A percentile compares a stretch with the other conserved stretches of the same genome.
Evolutionary conservation across 1,140 invertebrate genomes (phyloP).

Genomic region (Papilio helenus): DNA sequence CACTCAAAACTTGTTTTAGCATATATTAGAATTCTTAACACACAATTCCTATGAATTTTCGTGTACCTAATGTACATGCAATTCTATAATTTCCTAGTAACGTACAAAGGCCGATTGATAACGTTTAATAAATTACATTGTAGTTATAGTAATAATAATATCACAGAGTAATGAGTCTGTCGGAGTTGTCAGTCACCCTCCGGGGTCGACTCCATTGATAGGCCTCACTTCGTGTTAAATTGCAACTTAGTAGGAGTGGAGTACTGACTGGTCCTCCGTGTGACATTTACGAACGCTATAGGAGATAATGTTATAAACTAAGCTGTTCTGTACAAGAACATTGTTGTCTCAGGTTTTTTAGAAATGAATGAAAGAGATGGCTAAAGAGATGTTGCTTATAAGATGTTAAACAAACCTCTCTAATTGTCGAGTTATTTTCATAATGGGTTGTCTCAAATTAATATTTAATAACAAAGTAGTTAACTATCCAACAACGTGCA

Average conservation of each 20-base stretch:
- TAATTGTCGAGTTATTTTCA: no score
- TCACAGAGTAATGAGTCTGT: constrained; percentile 8
- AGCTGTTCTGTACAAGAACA: background rate
- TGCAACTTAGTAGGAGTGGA: background rate
- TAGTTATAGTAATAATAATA: background rate
- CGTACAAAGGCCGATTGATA: background rate
- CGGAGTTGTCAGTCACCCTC: constrained; percentile 10
- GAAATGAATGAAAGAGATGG: no score
- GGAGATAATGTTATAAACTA: background rate
- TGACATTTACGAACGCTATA: background rate
- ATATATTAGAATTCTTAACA: background rate
- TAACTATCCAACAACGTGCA: background rate
- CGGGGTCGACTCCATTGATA: constrained; percentile 29
- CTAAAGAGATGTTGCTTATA: no score
- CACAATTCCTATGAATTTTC: no score
- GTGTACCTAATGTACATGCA: background rate
- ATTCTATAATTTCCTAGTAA: background rate
- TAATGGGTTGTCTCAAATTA: no score
- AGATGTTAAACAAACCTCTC: no score
- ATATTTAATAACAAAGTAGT: background rate
- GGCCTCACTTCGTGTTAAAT: constrained; percentile 1
- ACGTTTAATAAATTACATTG: no score
- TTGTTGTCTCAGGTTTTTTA: no score
- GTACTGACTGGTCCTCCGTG: no score
- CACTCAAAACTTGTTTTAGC: background rate